Percentiles rank a stretch among this genome's conserved stretches.
These are phyloP conservation scores for Syngnathus typhle DNA, from an alignment of 2,113 vertebrate genomes.

Conservation along the genomic window DNA sequence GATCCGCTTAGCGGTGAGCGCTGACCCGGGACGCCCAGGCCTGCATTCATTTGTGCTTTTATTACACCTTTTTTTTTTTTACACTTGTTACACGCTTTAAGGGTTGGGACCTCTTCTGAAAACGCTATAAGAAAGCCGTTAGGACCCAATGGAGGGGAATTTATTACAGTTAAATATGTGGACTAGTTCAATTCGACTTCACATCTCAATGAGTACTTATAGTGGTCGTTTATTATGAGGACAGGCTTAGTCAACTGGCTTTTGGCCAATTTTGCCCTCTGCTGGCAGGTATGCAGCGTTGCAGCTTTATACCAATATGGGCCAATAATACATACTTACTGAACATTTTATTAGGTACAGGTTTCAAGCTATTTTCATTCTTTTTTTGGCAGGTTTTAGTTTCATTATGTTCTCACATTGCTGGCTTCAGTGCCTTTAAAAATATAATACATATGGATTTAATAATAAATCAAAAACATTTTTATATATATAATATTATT, in stretches of 20 bases:
- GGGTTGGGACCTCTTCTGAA: constrained; percentile 1
- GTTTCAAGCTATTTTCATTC: no score
- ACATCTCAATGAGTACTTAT: neutral
- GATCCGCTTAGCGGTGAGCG: constrained; percentile 84
- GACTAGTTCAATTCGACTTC: neutral
- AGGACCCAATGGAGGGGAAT: neutral
- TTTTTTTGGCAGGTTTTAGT: no score
- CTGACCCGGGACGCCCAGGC: neutral
- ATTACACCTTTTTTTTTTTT: neutral
- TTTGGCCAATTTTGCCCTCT: constrained; percentile 62
- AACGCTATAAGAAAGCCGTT: neutral
- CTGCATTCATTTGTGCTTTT: neutral
- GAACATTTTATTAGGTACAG: neutral
- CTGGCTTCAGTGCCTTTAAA: no score
- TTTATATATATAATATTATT: neutral
- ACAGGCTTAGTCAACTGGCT: constrained; percentile 5
- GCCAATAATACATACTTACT: neutral
- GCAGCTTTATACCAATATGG: constrained; percentile 22
- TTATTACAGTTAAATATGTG: constrained; percentile 3
- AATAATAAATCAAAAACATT: no score
- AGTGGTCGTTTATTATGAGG: neutral
- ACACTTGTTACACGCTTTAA: neutral
- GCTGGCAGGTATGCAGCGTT: constrained; percentile 49
- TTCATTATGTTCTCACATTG: no score
- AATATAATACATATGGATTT: no score